Evolutionary conservation across 2,888 invertebrate species (phyloP), one percentile per base, ranked within the genome.

Genomic region (Acronicta leporina): DNA sequence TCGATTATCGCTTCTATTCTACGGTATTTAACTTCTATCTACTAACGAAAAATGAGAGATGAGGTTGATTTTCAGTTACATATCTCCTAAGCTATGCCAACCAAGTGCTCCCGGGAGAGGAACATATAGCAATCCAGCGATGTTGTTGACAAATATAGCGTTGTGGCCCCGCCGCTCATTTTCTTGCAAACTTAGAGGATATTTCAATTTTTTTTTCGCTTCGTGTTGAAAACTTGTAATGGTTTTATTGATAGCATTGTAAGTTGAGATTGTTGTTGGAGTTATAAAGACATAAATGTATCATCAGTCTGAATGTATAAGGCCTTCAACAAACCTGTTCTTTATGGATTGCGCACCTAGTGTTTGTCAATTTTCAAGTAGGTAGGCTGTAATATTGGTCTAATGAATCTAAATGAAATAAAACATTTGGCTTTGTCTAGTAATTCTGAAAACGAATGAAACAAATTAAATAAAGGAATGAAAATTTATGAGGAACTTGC

Each of bases 121-220:
- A 56, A 68, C 69, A 63, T 78, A 64, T 69, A 64, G 58, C 73
- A 55, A 71, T 60, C 68, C 63, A 7, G 41, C 59, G 71, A 68
- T 63, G 74, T 49, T 63, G 63, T 63, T 75, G 78, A 77, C 73
- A 75, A 77, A 73, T 77, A 73, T 73, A 68, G 25, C 55, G 41
- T 27, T 27, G 35, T 46, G 62, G 44, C 63, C 48, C 50, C 52
- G 56, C 51, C 58, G 60, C 65, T 62, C 53, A 75, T 77, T 77
- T 77, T 55, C 64, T 50, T 63, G 48, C 57, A 68, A 76, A 77
- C 69, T 77, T 75, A 41, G 40, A 43, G 42, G 30, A 73, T 77
- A 70, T 70, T 53, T 77, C 69, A 77, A 70, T 15, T 70, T 65
- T 70, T 73, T 72, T 52, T 40, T 25, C 3, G 13, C 5, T 44